A percentile compares a stretch with the other conserved stretches of the same genome.
Evolutionary conservation across 2,113 vertebrate genomes (phyloP).

Genomic region (Rhineura floridana): DNA sequence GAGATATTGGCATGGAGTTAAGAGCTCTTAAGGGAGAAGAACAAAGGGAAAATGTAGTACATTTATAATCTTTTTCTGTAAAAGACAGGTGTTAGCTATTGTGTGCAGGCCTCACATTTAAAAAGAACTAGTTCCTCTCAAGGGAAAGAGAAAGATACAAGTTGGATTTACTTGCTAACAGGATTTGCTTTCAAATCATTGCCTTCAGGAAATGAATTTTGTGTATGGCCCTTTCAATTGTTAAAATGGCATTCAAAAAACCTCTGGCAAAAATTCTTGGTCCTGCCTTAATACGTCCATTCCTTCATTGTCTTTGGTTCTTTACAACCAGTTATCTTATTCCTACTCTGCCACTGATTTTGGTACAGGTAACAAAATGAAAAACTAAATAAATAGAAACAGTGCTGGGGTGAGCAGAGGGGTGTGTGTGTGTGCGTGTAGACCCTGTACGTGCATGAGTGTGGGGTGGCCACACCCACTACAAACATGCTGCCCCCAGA

Average conservation of each 20-base stretch:
- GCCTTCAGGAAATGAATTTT: slow-evolving; percentile 12
- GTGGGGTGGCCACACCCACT: no score
- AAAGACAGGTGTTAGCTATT: slow-evolving; percentile 34
- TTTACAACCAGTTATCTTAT: not conserved
- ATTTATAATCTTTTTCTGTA: slow-evolving; percentile 40
- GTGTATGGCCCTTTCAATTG: slow-evolving; percentile 18
- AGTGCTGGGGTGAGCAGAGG: no score
- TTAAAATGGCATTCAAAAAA: not conserved
- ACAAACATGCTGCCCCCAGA: no score
- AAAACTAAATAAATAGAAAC: no score
- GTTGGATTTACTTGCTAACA: not conserved
- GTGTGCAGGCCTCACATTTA: slow-evolving; percentile 24
- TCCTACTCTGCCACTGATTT: not conserved
- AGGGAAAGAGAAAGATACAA: slow-evolving; percentile 8
- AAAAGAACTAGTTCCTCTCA: slow-evolving; percentile 11
- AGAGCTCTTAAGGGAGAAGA: slow-evolving; percentile 32
- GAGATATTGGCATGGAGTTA: slow-evolving; percentile 8
- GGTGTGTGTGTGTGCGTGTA: no score
- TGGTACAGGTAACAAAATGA: no score
- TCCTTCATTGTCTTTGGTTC: not conserved
- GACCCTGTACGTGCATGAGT: no score
- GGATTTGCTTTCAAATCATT: not conserved
- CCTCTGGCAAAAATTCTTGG: not conserved
- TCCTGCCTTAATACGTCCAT: not conserved
- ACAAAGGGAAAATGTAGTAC: slow-evolving; percentile 27